phyloP scores from a whole-genome alignment of 2,797 vertebrate species.

The Fringilla coelebs region DNA sequence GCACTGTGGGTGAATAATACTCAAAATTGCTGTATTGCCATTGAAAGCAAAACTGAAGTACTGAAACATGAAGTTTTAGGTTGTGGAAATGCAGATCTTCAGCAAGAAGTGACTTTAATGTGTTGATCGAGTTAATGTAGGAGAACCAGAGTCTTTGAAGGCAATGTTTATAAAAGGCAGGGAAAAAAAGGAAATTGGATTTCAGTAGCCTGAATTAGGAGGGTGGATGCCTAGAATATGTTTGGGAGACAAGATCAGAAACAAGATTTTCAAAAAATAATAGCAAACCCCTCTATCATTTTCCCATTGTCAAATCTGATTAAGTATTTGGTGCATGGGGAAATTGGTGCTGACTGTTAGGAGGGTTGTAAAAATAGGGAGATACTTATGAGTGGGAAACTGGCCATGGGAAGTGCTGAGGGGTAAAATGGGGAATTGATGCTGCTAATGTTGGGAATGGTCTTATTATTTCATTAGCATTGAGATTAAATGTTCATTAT shows the following conservation, averaged over 20 bases:
- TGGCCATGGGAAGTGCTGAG: not conserved
- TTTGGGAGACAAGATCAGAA: not conserved
- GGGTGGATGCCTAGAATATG: too few relatives aligned
- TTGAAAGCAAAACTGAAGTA: not conserved
- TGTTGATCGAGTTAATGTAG: not conserved
- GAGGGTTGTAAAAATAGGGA: not conserved
- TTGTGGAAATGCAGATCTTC: not conserved
- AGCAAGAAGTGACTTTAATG: not conserved
- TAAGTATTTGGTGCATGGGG: not conserved
- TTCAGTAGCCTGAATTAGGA: not conserved
- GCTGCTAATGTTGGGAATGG: not conserved
- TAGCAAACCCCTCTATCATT: accelerated
- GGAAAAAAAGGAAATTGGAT: not conserved
- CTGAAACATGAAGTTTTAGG: not conserved
- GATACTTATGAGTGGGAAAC: not conserved
- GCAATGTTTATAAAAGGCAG: not conserved
- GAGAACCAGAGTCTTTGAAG: not conserved
- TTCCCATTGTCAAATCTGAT: not conserved
- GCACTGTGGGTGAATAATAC: not conserved
- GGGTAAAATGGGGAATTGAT: not conserved
- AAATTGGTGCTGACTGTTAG: not conserved
- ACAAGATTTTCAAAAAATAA: not conserved
- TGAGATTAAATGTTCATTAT: not conserved
- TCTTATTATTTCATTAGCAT: not conserved
- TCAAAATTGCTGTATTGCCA: not conserved